Evolutionary conservation across 1,140 invertebrate species (phyloP), one percentile per base, ranked within the genome.

Genomic region (Diachasma alloeum): DNA sequence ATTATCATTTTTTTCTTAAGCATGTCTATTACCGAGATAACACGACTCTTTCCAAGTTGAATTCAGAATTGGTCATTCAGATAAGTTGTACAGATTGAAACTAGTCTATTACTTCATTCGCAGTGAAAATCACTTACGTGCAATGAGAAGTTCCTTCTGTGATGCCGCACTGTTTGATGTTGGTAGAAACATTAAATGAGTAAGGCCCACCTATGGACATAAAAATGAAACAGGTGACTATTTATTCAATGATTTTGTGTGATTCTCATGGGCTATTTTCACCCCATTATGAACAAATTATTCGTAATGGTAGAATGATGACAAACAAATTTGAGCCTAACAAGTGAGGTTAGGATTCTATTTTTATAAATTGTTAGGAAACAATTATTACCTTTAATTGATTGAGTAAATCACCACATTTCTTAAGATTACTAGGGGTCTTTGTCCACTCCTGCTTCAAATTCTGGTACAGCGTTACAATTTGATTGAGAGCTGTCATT

Each of bases 141-240:
- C 96, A 77, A 99, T 90, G 37, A 98, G 88, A 37, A 98, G 89
- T 90, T 98, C 97, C 85, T 97, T 94, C 89, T 96, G 94, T 68
- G 94, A 93, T 42, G 95, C 95, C 71, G 91, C 90, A 36, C 91
- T 91, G 83, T 95, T 95, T 79, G 94, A 93, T 75, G 95, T 97
- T 31, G 97, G 97, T 39, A 99, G 88, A 89, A 97, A 98, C 73
- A 93, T 93, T 44, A 97, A 90, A 85, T 94, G 93, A 0, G 96
- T 97, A 37, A 98, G 90, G 6, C 93, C 94, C 80, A 98, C 90
- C 96, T 97, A 71, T 37, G 48, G 82, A 83, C 42, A 48, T 74
- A 79, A 72, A 39, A 77, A 67, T 76, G 72, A 42, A 75, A 81
- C 56, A 78, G 74, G 24, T 74, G 19, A 77, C 71, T 26, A 68